A percentile compares a stretch with the other conserved stretches of the same genome.
Evolutionary conservation across 2,888 invertebrate species (phyloP).

Genomic region (Nomada fabriciana): DNA sequence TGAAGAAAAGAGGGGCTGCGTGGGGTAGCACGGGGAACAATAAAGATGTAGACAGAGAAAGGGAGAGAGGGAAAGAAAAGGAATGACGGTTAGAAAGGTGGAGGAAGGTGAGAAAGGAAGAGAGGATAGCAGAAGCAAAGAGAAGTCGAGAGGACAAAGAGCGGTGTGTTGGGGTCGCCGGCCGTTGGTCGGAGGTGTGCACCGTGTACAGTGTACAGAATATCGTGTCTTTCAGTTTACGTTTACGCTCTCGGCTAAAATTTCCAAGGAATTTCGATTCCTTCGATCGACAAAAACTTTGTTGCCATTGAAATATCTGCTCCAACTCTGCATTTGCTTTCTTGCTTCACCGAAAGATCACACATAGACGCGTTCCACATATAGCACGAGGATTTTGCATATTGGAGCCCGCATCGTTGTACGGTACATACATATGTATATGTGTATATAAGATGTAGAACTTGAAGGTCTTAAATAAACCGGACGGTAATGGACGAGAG

Average conservation of each 20-base stretch:
- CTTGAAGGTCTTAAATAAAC: not conserved
- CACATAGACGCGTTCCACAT: no score
- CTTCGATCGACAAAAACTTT: not conserved
- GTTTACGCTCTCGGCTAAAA: not conserved
- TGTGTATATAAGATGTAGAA: no score
- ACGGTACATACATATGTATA: no score
- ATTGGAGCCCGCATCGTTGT: no score
- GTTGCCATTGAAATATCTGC: not conserved
- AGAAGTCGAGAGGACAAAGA: conserved; percentile 70
- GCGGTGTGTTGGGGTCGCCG: conserved; percentile 73
- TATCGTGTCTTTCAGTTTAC: not conserved
- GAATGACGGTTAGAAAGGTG: conserved; percentile 3
- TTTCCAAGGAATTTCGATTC: not conserved
- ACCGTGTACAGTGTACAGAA: conserved; percentile 52
- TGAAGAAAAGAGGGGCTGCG: conserved; percentile 47
- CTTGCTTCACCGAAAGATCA: not conserved
- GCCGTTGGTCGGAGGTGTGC: conserved; percentile 76
- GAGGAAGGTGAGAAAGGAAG: conserved; percentile 25
- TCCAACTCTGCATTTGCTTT: not conserved
- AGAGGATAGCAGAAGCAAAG: conserved; percentile 48
- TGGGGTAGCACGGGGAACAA: conserved; percentile 35
- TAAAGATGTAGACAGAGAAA: conserved; percentile 24
- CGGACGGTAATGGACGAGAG: no score
- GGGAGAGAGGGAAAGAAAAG: not conserved
- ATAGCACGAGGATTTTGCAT: no score